Evolutionary conservation across 2,797 vertebrate genomes (phyloP), one percentile per base, ranked within the genome.

Genomic region (Sciaenops ocellatus): DNA sequence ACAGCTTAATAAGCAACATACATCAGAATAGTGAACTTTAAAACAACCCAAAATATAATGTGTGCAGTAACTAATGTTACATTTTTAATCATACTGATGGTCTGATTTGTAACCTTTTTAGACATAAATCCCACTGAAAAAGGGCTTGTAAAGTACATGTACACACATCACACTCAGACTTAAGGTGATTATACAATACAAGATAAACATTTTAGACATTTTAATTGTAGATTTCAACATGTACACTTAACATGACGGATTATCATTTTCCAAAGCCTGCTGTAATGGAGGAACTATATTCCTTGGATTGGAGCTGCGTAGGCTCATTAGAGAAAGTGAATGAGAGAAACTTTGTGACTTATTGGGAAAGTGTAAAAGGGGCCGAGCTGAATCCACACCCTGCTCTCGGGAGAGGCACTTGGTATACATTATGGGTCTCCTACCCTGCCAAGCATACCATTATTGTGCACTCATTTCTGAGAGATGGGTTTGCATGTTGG

Each of bases 401-500:
- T 28, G 26, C n/a, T 69, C 26, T 54, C 22, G 6, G 54, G 26
- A 55, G 59, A 69, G 28, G 26, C 64, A 15, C 54, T 73, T 34
- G 24, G n/a, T 61, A 0, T 38, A 57, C 15, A 57, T 64, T 56
- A 42, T 2, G 3, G 3, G 24, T 46, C 22, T 41, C 16, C 63
- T 10, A 17, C n/a, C 20, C 55, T 44, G 52, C 63, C 57, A 59
- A 71, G 51, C 55, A 52, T 34, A 34, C 61, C 48, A 47, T 71
- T 34, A 81, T 63, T 44, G 50, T 12, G n/a, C 56, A 12, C 22
- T 75, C 38, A 18, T 70, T 74, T 80, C 28, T 71, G 44, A 42
- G 56, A 66, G 44, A 62, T 56, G 20, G 60, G 63, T 54, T 59
- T 67, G 22, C 50, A 34, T 28, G 52, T 46, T 59, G 69, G 51